Conservation (phyloP, 2,888 invertebrate genomes). For the Diaphora mendica region DNA sequence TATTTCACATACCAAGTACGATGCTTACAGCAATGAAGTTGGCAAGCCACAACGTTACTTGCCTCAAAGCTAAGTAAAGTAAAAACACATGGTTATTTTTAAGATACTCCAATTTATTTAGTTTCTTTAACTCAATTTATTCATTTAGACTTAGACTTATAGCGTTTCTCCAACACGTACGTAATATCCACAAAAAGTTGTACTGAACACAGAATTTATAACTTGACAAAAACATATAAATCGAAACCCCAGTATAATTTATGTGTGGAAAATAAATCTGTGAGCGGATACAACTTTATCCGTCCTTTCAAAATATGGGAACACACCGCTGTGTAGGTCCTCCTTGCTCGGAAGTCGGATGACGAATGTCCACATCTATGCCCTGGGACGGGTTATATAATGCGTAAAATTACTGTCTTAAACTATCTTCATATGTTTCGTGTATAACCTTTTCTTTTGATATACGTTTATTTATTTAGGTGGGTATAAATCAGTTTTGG, state of each 20-base stretch:
- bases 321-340: slow-evolving; percentile 62
- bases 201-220: slow-evolving; percentile 50
- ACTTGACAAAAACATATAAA: slow-evolving; percentile 58
- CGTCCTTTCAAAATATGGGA: slow-evolving; percentile 75
- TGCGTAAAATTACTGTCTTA: slow-evolving; percentile 82
- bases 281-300: slow-evolving; percentile 76
- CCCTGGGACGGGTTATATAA: slow-evolving; percentile 80
- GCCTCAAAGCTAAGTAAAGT: too few relatives aligned
- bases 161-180: slow-evolving; percentile 27
- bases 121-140: too few relatives aligned
- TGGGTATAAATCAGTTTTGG: slow-evolving; percentile 50
- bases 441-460: slow-evolving; percentile 55
- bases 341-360: slow-evolving; percentile 68
- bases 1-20: too few relatives aligned
- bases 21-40: too few relatives aligned
- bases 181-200: slow-evolving; percentile 43
- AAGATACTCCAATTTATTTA: neutral
- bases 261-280: slow-evolving; percentile 75
- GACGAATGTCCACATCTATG: slow-evolving; percentile 77
- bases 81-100: neutral
- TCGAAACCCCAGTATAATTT: slow-evolving; percentile 64
- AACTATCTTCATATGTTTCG: slow-evolving; percentile 74
- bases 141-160: slow-evolving; percentile 17
- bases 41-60: too few relatives aligned
- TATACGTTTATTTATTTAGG: slow-evolving; percentile 60